Conservation (phyloP, 2,113 vertebrate genomes). For the Gyps fulvus region DNA sequence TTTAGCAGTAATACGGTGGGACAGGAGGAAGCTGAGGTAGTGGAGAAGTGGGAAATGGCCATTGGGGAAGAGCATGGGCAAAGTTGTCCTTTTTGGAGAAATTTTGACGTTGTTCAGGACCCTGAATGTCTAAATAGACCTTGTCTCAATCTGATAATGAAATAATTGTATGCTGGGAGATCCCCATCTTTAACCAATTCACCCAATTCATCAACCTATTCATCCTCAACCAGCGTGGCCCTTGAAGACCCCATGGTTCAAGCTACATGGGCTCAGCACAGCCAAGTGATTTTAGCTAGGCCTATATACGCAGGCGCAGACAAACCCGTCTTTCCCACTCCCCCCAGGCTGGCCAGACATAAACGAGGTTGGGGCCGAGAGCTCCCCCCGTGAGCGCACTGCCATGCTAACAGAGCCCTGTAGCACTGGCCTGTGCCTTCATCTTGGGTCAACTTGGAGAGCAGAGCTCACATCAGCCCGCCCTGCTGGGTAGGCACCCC, state of each 20-base stretch:
- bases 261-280: not conserved
- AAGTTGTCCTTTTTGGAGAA: not conserved
- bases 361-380: not conserved
- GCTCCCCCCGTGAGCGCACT: not conserved
- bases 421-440: not conserved
- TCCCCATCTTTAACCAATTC: not conserved
- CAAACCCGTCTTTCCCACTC: rapidly evolving
- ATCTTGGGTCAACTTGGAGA: not conserved
- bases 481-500: not conserved
- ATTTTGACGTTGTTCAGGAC: not conserved
- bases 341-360: not conserved
- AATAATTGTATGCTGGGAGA: not conserved
- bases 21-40: not conserved
- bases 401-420: not conserved
- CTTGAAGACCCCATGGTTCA: not conserved
- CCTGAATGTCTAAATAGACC: not conserved
- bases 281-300: not conserved
- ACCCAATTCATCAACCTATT: not conserved
- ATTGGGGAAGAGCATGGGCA: not conserved
- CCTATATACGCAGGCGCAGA: not conserved
- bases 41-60: not conserved
- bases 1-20: not conserved
- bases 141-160: not conserved
- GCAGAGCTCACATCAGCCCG: not conserved
- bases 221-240: not conserved